Percentiles rank a stretch among this genome's conserved stretches.
Conservation (phyloP, 2,888 invertebrate species). For the Invenusta paracnida region DNA sequence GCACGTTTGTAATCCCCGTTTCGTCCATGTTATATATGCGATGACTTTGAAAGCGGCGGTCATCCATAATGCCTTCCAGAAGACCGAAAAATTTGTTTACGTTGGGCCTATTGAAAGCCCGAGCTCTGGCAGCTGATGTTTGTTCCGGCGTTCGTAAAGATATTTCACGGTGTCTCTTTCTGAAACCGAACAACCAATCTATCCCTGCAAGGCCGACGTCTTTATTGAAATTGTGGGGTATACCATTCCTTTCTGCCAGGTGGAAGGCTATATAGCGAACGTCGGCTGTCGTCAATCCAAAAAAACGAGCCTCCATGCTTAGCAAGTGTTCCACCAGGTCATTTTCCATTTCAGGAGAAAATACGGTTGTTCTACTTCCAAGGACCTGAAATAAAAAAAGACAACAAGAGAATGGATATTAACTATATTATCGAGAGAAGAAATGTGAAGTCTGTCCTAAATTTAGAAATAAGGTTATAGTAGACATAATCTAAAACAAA, state of each 20-base stretch:
- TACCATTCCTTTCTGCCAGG: conserved; percentile 27
- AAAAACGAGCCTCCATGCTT: conserved; percentile 29
- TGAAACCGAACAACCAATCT: conserved; percentile 31
- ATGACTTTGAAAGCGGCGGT: too few species aligned
- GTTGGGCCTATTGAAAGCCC: conserved; percentile 32
- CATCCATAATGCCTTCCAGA: conserved; percentile 24
- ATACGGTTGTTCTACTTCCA: conserved; percentile 16
- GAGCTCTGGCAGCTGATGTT: conserved; percentile 36
- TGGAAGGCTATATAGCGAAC: conserved; percentile 35
- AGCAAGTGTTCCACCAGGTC: conserved; percentile 20
- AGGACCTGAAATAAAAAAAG: not conserved
- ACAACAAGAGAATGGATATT: not conserved
- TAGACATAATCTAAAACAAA: too few species aligned
- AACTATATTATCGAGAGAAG: not conserved
- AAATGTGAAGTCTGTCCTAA: not conserved
- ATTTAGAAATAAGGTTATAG: not conserved
- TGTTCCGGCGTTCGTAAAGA: conserved; percentile 34
- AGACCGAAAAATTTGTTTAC: conserved; percentile 39
- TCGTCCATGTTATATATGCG: not conserved
- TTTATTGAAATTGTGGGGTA: conserved; percentile 33
- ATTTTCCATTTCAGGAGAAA: conserved; percentile 21
- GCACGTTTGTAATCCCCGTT: not conserved
- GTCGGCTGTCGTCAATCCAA: conserved; percentile 31
- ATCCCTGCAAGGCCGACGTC: conserved; percentile 33
- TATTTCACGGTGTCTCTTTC: conserved; percentile 36